Evolutionary conservation across 2,797 vertebrate species (phyloP), one percentile per base, ranked within the genome.

Genomic region (Sciurus vulgaris): DNA sequence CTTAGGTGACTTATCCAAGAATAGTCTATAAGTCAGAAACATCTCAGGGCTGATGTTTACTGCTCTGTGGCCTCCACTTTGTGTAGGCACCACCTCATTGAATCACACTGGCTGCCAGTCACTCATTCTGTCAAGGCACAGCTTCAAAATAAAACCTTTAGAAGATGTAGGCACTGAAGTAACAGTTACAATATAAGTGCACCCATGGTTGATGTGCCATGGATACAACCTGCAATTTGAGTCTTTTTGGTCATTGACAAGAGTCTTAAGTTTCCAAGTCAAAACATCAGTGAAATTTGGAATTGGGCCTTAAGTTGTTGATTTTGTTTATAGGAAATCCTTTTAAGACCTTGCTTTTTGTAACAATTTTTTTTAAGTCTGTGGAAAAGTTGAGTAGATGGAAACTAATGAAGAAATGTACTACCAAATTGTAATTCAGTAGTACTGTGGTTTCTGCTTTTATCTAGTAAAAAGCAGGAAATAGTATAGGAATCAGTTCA

Each of bases 81-180:
- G 59, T 2, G 7, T 76, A 41, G 81, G 38, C 28, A 67, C 56
- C n/a, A 81, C 65, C 47, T 84, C 67, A 85, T 65, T 95, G 92
- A 96, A 83, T 86, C 92, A 89, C 20, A 79, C 13, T 69, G 38
- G 4, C 91, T 89, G 11, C 49, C 49, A 18, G 2, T 94, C 88
- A 59, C 93, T 96, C 73, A 33, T 67, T 97, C 44, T 86, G 47
- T 72, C 30, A 88, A 83, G 59, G 84, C 81, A 61, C 84, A 93
- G 59, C 93, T 96, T 96, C 77, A 85, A 95, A 95, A 85, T 94
- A 85, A 95, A 96, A 73, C 88, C 54, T 63, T 87, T 88, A 81
- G 82, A 92, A 90, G 90, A 59, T 79, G 24, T 38, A 73, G 49
- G n/a, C 70, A 11, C 88, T 78, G 56, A 92, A 89, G 86, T 93